phyloP scores from a whole-genome alignment of 2,113 vertebrate genomes.

The Sclerurus mexicanus region DNA sequence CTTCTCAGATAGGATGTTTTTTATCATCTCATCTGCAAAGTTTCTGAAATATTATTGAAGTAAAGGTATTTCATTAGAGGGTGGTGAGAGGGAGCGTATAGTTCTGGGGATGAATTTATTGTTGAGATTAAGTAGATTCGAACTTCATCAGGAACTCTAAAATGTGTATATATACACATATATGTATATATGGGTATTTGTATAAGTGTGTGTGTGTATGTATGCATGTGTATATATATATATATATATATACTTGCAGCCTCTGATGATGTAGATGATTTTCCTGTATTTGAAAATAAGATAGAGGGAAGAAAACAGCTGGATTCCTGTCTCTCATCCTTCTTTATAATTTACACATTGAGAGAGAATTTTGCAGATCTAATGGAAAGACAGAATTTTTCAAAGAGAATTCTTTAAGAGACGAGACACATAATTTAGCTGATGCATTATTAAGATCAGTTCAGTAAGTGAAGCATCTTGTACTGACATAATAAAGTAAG shows the following conservation, averaged over 20 bases:
- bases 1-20: background rate
- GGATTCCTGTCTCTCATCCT: background rate
- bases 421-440: background rate
- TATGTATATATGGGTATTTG: background rate
- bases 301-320: background rate
- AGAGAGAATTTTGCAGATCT: background rate
- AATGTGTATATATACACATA: accelerated
- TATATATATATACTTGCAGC: background rate
- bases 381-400: background rate
- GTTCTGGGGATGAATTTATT: background rate
- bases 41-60: background rate
- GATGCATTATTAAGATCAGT: background rate
- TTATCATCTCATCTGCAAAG: background rate
- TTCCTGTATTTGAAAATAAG: background rate
- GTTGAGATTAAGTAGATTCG: background rate
- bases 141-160: background rate
- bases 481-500: background rate
- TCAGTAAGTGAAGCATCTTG: background rate
- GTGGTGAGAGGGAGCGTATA: background rate
- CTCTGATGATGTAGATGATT: background rate
- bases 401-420: background rate
- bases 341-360: background rate
- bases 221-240: too few species aligned
- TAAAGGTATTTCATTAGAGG: background rate
- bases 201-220: background rate